A percentile compares a stretch with the other conserved stretches of the same genome.
Evolutionary conservation across 2,113 vertebrate genomes (phyloP).

Genomic region (Prionailurus bengalensis): DNA sequence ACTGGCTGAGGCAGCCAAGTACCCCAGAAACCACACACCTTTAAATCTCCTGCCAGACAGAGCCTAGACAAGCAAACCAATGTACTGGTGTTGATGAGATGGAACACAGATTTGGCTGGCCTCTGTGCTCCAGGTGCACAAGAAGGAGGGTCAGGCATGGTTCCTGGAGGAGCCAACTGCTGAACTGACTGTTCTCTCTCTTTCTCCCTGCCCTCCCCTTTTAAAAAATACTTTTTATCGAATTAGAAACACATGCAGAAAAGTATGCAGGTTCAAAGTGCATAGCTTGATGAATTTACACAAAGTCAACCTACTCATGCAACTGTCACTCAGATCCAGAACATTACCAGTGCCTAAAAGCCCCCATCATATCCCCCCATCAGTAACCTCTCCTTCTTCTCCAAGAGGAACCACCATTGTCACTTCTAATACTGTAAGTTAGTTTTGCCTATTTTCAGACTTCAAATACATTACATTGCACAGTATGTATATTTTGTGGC

Average conservation of each 20-base stretch:
- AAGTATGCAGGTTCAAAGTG: not conserved
- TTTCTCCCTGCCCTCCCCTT: not conserved
- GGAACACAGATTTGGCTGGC: not conserved
- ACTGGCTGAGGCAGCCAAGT: too few relatives aligned
- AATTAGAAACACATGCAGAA: not conserved
- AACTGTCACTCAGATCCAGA: not conserved
- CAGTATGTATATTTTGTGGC: not conserved
- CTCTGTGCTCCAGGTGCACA: not conserved
- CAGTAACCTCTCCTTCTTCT: not conserved
- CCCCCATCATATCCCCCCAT: not conserved
- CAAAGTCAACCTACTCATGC: not conserved
- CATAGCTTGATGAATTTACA: not conserved
- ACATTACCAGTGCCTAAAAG: not conserved
- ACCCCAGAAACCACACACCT: not conserved
- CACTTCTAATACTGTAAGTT: not conserved
- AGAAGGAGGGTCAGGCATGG: not conserved
- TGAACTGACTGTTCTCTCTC: not conserved
- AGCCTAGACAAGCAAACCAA: not conserved
- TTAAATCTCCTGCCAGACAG: slow-evolving; percentile 12
- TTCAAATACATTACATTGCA: slow-evolving; percentile 1
- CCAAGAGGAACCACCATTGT: not conserved
- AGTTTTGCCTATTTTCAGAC: not conserved
- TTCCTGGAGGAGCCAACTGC: not conserved
- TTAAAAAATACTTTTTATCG: not conserved
- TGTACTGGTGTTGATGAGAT: not conserved